A percentile compares a stretch with the other conserved stretches of the same genome.
Evolutionary conservation across 2,888 invertebrate species (phyloP).

Genomic region (Apamea crenata): DNA sequence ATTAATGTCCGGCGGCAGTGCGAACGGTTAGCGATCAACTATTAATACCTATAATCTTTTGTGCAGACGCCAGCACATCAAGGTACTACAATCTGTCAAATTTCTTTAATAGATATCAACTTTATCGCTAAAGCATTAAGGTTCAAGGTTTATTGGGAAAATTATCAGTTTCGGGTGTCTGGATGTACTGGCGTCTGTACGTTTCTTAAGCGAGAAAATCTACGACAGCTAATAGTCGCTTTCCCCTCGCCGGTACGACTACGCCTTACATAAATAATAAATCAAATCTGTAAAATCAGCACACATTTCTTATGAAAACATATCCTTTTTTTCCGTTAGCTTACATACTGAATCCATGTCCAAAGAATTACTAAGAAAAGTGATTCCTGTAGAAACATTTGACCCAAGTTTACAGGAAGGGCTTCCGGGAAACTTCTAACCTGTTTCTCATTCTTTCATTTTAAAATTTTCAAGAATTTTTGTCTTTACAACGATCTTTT

Average conservation of each 20-base stretch:
- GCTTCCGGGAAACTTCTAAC: slow-evolving; percentile 38
- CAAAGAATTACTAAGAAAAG: slow-evolving; percentile 49
- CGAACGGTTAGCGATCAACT: too few relatives aligned
- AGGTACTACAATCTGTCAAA: too few relatives aligned
- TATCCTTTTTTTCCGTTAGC: slow-evolving; percentile 4
- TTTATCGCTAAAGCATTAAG: too few relatives aligned
- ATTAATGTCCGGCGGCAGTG: background rate
- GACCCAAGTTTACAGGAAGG: slow-evolving; percentile 43
- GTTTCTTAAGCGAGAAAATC: too few relatives aligned
- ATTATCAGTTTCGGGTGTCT: too few relatives aligned
- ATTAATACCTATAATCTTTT: too few relatives aligned
- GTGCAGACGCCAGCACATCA: too few relatives aligned
- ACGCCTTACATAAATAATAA: background rate
- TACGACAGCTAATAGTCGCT: too few relatives aligned
- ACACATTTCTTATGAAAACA: background rate
- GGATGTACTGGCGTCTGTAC: too few relatives aligned
- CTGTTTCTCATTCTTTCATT: slow-evolving; percentile 53
- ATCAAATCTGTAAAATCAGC: background rate
- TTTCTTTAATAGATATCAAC: too few relatives aligned
- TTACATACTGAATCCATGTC: slow-evolving; percentile 27
- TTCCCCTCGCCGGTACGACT: too few relatives aligned
- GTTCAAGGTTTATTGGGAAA: too few relatives aligned
- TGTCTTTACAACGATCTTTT: slow-evolving; percentile 27
- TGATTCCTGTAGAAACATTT: slow-evolving; percentile 58
- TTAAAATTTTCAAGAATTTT: slow-evolving; percentile 52